Base-by-base conservation (phyloP, 2,888 invertebrate species). In the Catonia carolina region DNA sequence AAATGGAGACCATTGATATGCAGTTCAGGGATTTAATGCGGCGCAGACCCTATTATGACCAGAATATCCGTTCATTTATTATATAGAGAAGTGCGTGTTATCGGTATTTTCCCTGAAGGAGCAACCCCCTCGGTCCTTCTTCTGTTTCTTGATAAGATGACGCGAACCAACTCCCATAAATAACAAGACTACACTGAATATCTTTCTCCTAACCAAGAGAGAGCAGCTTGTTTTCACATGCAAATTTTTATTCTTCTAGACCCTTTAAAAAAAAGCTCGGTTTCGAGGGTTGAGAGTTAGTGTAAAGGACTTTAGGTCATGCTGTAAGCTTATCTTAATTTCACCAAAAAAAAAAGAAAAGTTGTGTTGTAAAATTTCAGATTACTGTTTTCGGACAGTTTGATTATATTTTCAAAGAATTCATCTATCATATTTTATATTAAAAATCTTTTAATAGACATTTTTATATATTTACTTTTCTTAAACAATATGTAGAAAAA, bases 211-310 rank as follows among this genome's bases (percentile, higher is more conserved):
- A 18, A 17, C 52, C 27, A 27, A 7, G 20, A 22, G 20, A 20
- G 20, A 36, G 20, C 37, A 47, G 20, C 54, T 33, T 54, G 57
- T 61, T 63, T 63, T 63, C 61, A 61, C 60, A 63, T 63, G 63
- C 60, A 63, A 63, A 63, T 62, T 58, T 49, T 50, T 49, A 15
- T 60, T 59, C 56, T 55, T 53, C 20, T 52, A 49, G 53, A 48
- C 42, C 51, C 49, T 41, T 35, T 50, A 49, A 54, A 41, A 50
- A n/a, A n/a, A n/a, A n/a, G n/a, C n/a, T 41, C 58, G 58, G 27
- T 4, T 27, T 27, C 4, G 27, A 27, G 27, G 27, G 4, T 8
- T 27, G n/a, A n/a, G n/a, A n/a, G n/a, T n/a, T n/a, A n/a, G n/a
- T n/a, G n/a, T n/a, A n/a, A n/a, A n/a, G n/a, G n/a, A 27, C 27